Evolutionary conservation across 1,140 invertebrate species (phyloP).

Genomic region (Asbolus verrucosus): DNA sequence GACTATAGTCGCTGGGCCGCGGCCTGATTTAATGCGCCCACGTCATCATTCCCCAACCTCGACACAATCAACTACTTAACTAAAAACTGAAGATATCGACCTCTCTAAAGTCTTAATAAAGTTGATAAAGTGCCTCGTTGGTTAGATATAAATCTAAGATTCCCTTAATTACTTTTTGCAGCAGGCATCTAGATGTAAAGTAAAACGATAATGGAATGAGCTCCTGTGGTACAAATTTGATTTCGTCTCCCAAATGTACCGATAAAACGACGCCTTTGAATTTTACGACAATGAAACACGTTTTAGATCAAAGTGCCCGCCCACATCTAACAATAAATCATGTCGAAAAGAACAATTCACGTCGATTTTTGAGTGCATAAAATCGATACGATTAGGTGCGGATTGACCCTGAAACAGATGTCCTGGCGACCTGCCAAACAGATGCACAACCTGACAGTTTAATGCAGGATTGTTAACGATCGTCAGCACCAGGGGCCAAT

Average conservation of each 20-base stretch:
- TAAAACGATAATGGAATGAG: constrained; percentile 28
- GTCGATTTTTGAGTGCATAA: neutral
- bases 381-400: constrained; percentile 16
- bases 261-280: constrained; percentile 9
- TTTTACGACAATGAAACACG: neutral
- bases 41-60: constrained; percentile 7
- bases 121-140: constrained; percentile 32
- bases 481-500: constrained; percentile 15
- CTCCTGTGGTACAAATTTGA: constrained; percentile 30
- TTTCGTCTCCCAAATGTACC: constrained; percentile 17
- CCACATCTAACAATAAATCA: too few species aligned
- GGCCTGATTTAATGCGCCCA: constrained; percentile 27
- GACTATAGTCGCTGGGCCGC: constrained; percentile 21
- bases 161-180: constrained; percentile 39
- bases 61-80: neutral
- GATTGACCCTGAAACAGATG: constrained; percentile 23
- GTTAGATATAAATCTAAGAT: constrained; percentile 28
- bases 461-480: constrained; percentile 28
- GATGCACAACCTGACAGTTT: constrained; percentile 19
- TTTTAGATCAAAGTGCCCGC: too few species aligned
- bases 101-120: constrained; percentile 24
- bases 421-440: constrained; percentile 18
- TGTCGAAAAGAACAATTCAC: too few species aligned
- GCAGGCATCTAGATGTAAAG: neutral
- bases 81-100: constrained; percentile 36